phyloP scores from a whole-genome alignment of 2,888 invertebrate species.

The Pristionchus mayeri region DNA sequence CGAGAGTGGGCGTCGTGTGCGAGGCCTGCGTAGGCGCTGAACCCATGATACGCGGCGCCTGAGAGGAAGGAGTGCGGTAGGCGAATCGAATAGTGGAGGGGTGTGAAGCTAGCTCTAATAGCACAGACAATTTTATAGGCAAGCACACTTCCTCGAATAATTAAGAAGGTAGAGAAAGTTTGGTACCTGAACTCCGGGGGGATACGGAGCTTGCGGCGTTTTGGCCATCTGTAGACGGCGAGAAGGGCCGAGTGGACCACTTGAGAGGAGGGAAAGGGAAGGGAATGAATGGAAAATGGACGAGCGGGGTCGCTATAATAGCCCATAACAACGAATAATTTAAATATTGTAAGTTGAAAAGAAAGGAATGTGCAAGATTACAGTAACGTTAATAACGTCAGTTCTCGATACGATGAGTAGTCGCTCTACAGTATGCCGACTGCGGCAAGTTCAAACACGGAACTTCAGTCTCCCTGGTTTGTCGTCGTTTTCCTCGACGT shows the following conservation, averaged over 20 bases:
- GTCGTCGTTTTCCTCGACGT: background rate
- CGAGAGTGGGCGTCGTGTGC: background rate
- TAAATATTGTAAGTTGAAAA: background rate
- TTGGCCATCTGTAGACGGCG: background rate
- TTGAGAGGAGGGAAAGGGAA: background rate
- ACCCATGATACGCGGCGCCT: background rate
- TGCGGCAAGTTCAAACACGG: constrained; percentile 24
- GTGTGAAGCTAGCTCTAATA: too few species aligned
- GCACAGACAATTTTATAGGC: too few species aligned
- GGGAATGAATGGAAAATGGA: constrained; percentile 24
- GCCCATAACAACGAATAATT: too few species aligned
- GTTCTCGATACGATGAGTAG: background rate
- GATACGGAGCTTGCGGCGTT: background rate
- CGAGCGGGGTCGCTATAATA: too few species aligned
- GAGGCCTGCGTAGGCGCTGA: background rate
- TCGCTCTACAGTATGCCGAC: background rate
- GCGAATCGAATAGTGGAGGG: too few species aligned
- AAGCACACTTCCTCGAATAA: too few species aligned
- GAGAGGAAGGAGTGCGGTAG: background rate
- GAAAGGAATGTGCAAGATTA: background rate
- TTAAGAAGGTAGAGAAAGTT: too few species aligned
- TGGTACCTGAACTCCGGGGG: background rate
- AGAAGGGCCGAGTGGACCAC: background rate
- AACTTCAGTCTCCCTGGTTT: background rate
- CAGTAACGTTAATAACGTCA: background rate